Conservation (phyloP, 2,888 invertebrate genomes). For the Morpho helenor region DNA sequence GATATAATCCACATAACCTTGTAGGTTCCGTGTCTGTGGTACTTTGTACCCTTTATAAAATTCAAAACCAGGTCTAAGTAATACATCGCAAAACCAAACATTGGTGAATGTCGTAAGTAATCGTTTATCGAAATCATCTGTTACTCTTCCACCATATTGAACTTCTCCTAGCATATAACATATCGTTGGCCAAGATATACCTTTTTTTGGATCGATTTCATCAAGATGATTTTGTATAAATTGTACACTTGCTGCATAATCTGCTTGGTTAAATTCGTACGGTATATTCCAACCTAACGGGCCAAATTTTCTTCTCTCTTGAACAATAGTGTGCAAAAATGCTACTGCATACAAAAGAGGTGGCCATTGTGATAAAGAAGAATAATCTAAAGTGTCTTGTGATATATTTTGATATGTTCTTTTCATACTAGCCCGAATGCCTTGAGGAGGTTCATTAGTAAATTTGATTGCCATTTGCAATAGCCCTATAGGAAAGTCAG, state of each 20-base stretch:
- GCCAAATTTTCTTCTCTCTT: constrained; percentile 97
- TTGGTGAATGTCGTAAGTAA: constrained; percentile 95
- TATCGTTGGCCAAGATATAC: constrained; percentile 97
- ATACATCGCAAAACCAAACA: constrained; percentile 96
- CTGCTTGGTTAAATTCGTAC: constrained; percentile 98
- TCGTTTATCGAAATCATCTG: constrained; percentile 97
- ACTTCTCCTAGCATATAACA: constrained; percentile 98
- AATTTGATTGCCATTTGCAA: constrained; percentile 97
- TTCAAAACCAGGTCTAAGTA: constrained; percentile 92
- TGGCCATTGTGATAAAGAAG: constrained; percentile 95
- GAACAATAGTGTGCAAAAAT: constrained; percentile 96
- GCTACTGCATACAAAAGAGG: constrained; percentile 95
- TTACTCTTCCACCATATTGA: constrained; percentile 93
- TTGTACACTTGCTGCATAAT: constrained; percentile 96
- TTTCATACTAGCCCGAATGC: constrained; percentile 93
- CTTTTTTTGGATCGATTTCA: constrained; percentile 97
- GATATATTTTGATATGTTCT: constrained; percentile 94
- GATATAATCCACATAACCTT: constrained; percentile 91
- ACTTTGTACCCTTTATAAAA: constrained; percentile 97
- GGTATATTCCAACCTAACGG: constrained; percentile 98
- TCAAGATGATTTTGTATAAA: constrained; percentile 98
- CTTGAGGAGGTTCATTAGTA: constrained; percentile 98
- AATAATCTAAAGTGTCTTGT: constrained; percentile 95
- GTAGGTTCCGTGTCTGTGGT: constrained; percentile 88
- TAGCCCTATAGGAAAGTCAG: constrained; percentile 93